Base-by-base conservation (phyloP, 2,797 vertebrate species). In the Alcedo atthis region DNA sequence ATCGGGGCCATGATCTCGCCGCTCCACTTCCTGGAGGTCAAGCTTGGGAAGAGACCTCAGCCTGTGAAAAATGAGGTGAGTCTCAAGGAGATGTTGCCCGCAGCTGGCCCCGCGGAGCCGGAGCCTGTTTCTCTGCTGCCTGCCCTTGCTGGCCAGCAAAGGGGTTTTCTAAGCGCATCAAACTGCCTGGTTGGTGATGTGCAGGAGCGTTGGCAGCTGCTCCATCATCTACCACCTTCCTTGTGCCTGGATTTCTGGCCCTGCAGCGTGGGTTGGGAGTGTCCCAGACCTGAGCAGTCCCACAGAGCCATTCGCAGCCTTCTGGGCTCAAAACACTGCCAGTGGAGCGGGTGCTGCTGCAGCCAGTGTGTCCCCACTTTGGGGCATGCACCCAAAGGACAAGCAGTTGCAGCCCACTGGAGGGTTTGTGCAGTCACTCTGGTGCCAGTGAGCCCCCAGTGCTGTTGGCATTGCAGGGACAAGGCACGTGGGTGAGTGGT, bases 41-140 rank as follows among this genome's bases (percentile, higher is more conserved):
- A 98, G 92, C 97, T 99, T 89, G 98, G 98, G 79, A 99, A 99
- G 96, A 98, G 98, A 93, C 97, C 98, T 20, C 96, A 98, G 40
- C 97, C 98, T 1, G 98, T 99, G 96, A 99, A 99, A 97, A 98
- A 98, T 32, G 99, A 99, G 99, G 99, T 99, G 97, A 92, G 97
- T 66, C 25, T 18, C 6, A 4, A n/a, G 77, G 77, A 35, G 6
- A 81, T 82, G 62, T 26, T 85, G 57, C 11, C n/a, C 45, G 37
- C 54, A 24, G 30, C 6, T 30, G 40, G 68, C 55, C 49, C 51
- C 28, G 33, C 26, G 37, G 37, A 37, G 37, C 37, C 37, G 5
- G 37, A 3, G 37, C 37, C 37, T 37, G 37, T 37, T 37, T 37
- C 37, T 37, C 37, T 37, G 37, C 37, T 37, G 37, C 37, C 37